A percentile compares a stretch with the other conserved stretches of the same genome.
These are phyloP conservation scores for Pangasius krempfi DNA, from an alignment of 2,797 vertebrate genomes.

Conservation along the genomic window DNA sequence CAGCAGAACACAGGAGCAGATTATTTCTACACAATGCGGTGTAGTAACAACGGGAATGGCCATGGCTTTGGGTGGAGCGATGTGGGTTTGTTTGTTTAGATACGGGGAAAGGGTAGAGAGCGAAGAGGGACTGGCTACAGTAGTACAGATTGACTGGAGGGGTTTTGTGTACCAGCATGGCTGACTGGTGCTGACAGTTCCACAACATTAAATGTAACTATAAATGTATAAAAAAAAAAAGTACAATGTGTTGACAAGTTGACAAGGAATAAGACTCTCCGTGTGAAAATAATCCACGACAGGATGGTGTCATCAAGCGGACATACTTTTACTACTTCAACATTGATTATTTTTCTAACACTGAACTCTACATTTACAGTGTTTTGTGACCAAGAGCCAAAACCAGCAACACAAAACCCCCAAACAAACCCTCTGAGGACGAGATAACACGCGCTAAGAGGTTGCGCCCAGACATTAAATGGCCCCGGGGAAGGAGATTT, in stretches of 20 bases:
- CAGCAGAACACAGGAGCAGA: neutral
- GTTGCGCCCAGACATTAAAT: neutral
- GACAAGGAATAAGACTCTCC: too few relatives aligned
- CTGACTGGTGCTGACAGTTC: too few relatives aligned
- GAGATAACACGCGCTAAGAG: neutral
- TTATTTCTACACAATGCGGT: neutral
- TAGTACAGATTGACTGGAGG: neutral
- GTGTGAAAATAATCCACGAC: neutral
- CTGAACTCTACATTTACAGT: neutral
- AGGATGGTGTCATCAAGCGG: too few relatives aligned
- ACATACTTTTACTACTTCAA: too few relatives aligned
- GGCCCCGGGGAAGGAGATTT: constrained; percentile 47
- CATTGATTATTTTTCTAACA: too few relatives aligned
- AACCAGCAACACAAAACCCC: neutral
- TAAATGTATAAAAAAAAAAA: neutral
- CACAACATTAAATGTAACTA: neutral
- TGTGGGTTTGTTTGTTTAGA: neutral
- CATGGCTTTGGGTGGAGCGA: neutral
- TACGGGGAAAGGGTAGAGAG: neutral
- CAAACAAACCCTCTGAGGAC: neutral
- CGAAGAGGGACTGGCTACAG: neutral
- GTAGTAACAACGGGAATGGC: neutral
- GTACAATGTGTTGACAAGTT: neutral
- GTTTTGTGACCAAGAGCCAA: neutral
- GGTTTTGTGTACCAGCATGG: neutral